Evolutionary conservation across 1,140 invertebrate genomes (phyloP), one percentile per base, ranked within the genome.

Genomic region (Caerostris extrusa): DNA sequence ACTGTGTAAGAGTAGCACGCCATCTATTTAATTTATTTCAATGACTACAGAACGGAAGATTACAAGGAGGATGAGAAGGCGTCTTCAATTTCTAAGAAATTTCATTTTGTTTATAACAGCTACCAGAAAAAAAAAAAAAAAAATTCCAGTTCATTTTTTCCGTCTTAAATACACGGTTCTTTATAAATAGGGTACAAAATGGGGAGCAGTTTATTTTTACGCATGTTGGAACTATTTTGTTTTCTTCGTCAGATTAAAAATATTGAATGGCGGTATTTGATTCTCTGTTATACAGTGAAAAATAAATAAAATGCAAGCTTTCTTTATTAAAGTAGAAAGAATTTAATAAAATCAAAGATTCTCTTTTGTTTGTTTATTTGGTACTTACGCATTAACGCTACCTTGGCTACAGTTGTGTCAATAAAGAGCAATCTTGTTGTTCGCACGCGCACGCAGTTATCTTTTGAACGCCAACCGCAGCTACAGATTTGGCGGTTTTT

Each of bases 1-100:
- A 12, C 3, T 4, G 8, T 12, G 12, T 50, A 12, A 12, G 19
- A 6, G 5, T 34, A 3, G 19, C 7, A 3, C 7, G 3, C 3
- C 19, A 8, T 53, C 71, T 77, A 77, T 77, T 77, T 77, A 77
- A 77, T 77, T 50, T 77, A 5, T 50, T 77, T 77, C 71, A 77
- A 77, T 77, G 71, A 77, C 8, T 77, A 8, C 50, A 77, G 34
- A 5, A 77, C 71, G 34, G 14, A 77, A 71, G 53, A 77, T 77
- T 77, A 19, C 71, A 50, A 5, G 19, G 34, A 77, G 34, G 12
- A 7, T 3, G 34, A 10, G 69, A 77, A 77, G 34, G 7, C 34
- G 2, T 19, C 69, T 77, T 77, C 69, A 77, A 69, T 77, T 53
- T 77, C 71, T 77, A 53, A 77, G 34, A 77, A 53, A 77, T 50